phyloP scores from a whole-genome alignment of 2,888 invertebrate genomes.

The Eupithecia tripunctaria region DNA sequence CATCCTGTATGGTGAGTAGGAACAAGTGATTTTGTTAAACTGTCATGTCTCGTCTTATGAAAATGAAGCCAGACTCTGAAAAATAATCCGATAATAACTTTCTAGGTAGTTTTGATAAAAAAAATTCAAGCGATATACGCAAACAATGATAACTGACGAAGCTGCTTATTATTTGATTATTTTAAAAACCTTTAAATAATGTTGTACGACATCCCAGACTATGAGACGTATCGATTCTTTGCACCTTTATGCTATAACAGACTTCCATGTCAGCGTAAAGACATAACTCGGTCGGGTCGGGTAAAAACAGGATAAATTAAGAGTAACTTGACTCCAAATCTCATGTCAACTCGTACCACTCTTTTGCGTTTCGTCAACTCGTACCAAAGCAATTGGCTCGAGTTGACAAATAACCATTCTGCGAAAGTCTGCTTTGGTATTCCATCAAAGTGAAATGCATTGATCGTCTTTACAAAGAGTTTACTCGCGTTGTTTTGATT shows the following conservation, averaged over 20 bases:
- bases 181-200: no score
- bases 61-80: no score
- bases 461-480: slow-evolving; percentile 27
- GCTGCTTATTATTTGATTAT: not conserved
- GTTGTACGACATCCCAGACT: no score
- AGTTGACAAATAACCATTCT: not conserved
- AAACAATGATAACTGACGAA: not conserved
- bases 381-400: not conserved
- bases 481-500: slow-evolving; percentile 38
- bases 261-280: not conserved
- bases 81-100: no score
- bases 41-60: no score
- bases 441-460: slow-evolving; percentile 25
- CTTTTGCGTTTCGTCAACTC: not conserved
- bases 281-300: not conserved
- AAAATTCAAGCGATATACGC: not conserved
- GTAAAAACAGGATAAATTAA: no score
- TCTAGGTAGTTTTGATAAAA: no score
- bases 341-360: not conserved
- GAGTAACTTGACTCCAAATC: not conserved
- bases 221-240: no score
- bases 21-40: not conserved
- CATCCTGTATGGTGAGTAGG: slow-evolving; percentile 89
- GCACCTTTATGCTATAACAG: not conserved
- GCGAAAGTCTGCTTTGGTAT: not conserved